These are phyloP conservation scores for Trichogramma dendrolimi DNA, from an alignment of 2,888 invertebrate genomes.

Conservation along the genomic window DNA sequence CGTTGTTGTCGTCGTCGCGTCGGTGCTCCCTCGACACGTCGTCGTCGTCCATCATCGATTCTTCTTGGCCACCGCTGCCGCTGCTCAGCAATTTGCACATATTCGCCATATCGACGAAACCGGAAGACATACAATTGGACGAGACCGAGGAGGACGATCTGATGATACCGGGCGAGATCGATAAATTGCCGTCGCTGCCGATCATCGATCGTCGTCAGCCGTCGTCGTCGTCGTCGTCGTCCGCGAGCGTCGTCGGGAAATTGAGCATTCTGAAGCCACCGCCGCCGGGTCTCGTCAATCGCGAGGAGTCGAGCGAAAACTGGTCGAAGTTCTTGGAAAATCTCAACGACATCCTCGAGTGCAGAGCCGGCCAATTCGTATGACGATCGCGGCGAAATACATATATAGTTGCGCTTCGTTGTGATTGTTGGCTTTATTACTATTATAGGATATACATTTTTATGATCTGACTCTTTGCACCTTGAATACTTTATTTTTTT, in stretches of 20 bases:
- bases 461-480: background rate
- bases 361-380: constrained; percentile 53
- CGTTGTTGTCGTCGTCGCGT: constrained; percentile 23
- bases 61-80: constrained; percentile 35
- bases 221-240: constrained; percentile 20
- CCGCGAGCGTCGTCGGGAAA: constrained; percentile 34
- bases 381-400: constrained; percentile 35
- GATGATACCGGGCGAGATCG: constrained; percentile 38
- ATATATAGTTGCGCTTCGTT: background rate
- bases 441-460: background rate
- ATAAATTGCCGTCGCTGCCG: constrained; percentile 43
- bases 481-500: background rate
- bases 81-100: constrained; percentile 46
- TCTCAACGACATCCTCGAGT: constrained; percentile 55
- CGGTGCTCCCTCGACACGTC: constrained; percentile 33
- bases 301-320: constrained; percentile 52
- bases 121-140: constrained; percentile 41
- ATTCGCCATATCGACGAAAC: constrained; percentile 47
- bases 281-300: constrained; percentile 47
- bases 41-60: background rate
- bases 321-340: constrained; percentile 55
- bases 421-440: background rate
- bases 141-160: constrained; percentile 25
- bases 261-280: constrained; percentile 49
- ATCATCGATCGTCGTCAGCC: constrained; percentile 32